Conservation (phyloP, 2,888 invertebrate species). For the Nemurella pictetii region DNA sequence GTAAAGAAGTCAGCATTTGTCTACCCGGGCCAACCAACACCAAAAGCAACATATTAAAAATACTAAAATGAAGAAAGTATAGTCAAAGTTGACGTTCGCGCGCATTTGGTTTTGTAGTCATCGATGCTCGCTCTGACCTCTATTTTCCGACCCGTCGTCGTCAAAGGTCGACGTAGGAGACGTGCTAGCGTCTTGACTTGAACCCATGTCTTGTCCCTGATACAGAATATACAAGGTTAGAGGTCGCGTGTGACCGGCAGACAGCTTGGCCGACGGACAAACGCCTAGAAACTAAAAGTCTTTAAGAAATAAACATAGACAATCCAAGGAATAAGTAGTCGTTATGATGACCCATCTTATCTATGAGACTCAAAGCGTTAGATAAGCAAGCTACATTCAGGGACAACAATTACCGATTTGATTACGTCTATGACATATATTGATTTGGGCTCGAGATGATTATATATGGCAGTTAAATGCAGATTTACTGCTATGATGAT, state of each 20-base stretch:
- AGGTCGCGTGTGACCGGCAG: not conserved
- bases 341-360: not conserved
- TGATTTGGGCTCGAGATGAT: too few species aligned
- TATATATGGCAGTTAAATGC: too few species aligned
- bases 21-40: not conserved
- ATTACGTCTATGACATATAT: too few species aligned
- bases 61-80: not conserved
- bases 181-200: conserved; percentile 30
- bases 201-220: conserved; percentile 38
- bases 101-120: not conserved
- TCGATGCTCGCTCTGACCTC: conserved; percentile 35
- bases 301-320: not conserved
- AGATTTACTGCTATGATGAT: too few species aligned
- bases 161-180: conserved; percentile 37
- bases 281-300: not conserved
- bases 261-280: not conserved
- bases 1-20: not conserved
- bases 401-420: too few species aligned
- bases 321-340: too few species aligned
- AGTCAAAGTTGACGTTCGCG: not conserved
- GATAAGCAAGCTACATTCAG: too few species aligned
- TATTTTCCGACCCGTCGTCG: conserved; percentile 34
- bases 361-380: too few species aligned
- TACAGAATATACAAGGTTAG: conserved; percentile 27
- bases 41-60: not conserved